Conservation (phyloP, 2,888 invertebrate species). For the Tenthredo mesomela region DNA sequence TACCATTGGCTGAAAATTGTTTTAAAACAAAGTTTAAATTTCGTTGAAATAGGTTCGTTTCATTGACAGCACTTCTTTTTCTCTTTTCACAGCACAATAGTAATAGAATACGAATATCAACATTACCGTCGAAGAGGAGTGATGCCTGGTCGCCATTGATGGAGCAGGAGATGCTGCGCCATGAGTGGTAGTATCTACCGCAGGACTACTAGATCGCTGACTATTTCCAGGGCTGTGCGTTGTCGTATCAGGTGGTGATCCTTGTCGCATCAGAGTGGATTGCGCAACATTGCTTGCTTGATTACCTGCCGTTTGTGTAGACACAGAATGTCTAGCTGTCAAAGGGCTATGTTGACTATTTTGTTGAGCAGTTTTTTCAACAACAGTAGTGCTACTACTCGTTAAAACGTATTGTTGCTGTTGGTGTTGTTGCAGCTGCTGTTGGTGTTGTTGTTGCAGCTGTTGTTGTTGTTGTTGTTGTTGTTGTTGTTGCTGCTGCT, state of each 20-base stretch:
- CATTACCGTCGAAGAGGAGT: conserved; percentile 72
- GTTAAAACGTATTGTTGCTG: conserved; percentile 68
- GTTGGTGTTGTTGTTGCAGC: conserved; percentile 67
- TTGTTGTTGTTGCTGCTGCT: conserved; percentile 67
- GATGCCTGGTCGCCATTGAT: conserved; percentile 70
- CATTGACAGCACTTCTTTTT: neutral
- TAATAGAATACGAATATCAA: neutral
- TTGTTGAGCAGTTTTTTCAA: conserved; percentile 68
- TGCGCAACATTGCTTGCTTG: conserved; percentile 75
- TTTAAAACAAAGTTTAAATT: neutral
- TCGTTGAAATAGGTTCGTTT: neutral
- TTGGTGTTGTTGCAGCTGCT: conserved; percentile 69
- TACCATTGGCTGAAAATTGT: conserved; percentile 85
- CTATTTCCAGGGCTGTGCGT: conserved; percentile 86
- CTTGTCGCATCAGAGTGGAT: conserved; percentile 76
- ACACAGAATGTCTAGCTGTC: conserved; percentile 84
- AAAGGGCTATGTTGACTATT: conserved; percentile 71
- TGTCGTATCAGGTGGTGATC: conserved; percentile 91
- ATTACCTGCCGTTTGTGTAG: conserved; percentile 86
- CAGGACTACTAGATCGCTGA: conserved; percentile 75
- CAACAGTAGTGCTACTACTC: conserved; percentile 65
- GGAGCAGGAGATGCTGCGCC: conserved; percentile 76
- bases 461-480: conserved; percentile 61
- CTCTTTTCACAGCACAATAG: neutral
- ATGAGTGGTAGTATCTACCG: conserved; percentile 76